These are phyloP conservation scores for Ectropis grisescens DNA, from an alignment of 1,140 invertebrate genomes.

Conservation along the genomic window DNA sequence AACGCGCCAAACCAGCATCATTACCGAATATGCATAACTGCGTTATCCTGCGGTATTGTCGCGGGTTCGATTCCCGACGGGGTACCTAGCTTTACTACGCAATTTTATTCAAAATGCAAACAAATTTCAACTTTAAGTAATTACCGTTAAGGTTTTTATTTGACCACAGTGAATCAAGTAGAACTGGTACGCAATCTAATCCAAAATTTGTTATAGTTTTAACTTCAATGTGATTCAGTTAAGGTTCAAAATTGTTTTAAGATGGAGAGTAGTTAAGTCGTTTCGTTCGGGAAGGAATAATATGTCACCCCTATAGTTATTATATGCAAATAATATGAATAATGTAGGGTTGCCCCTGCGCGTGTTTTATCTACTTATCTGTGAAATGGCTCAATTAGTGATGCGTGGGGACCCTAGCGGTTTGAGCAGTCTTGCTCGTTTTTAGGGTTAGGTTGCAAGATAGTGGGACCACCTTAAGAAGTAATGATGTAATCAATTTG, in stretches of 20 bases:
- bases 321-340: conserved; percentile 66
- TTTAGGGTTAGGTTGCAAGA: conserved; percentile 23
- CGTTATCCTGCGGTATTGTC: conserved; percentile 42
- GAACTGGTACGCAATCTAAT: no score
- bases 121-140: conserved; percentile 6
- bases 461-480: conserved; percentile 16
- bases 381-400: conserved; percentile 65
- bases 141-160: conserved; percentile 10
- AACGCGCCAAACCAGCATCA: conserved; percentile 41
- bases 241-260: no score
- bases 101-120: not conserved
- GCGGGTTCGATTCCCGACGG: conserved; percentile 31
- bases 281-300: not conserved
- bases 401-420: conserved; percentile 20
- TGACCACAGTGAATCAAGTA: no score
- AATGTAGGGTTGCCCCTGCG: conserved; percentile 54
- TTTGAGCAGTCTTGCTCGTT: not conserved
- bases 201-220: no score
- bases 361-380: conserved; percentile 69
- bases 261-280: no score
- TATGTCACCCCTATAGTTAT: conserved; percentile 57
- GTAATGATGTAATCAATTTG: no score
- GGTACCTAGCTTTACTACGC: conserved; percentile 14
- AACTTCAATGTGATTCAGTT: no score
- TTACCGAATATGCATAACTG: conserved; percentile 58